A percentile compares a stretch with the other conserved stretches of the same genome.
phyloP scores from a whole-genome alignment of 2,888 invertebrate species.

The Sacculina carcini region DNA sequence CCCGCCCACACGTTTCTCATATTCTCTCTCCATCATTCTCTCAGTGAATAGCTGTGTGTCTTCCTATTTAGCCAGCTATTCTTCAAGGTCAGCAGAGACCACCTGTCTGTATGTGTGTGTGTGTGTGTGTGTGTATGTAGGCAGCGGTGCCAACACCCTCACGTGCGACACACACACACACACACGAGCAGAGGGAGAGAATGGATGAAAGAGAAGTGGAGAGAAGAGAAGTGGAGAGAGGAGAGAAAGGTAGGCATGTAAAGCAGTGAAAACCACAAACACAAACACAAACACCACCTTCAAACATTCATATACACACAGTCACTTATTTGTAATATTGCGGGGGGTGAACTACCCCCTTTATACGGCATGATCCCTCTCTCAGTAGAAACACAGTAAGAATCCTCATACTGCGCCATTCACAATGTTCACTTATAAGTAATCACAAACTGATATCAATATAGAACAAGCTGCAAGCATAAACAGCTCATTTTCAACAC shows the following conservation, averaged over 20 bases:
- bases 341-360: no score
- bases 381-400: no score
- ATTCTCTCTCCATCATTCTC: no score
- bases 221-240: neutral
- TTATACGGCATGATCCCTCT: no score
- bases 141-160: slow-evolving; percentile 7
- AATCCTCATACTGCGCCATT: no score
- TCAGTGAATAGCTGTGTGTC: no score
- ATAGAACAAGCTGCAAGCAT: no score
- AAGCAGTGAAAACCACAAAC: neutral
- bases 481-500: no score
- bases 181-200: neutral
- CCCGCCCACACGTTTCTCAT: neutral
- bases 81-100: neutral
- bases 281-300: neutral
- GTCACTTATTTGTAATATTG: slow-evolving; percentile 3
- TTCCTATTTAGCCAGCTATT: neutral
- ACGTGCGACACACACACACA: neutral
- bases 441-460: no score
- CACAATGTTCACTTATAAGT: no score
- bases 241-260: neutral
- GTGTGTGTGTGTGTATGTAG: slow-evolving; percentile 9
- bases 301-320: neutral
- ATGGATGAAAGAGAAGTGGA: neutral
- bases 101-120: slow-evolving; percentile 5